A percentile compares a stretch with the other conserved stretches of the same genome.
Evolutionary conservation across 2,113 vertebrate species (phyloP).

Genomic region (Cyanistes caeruleus): DNA sequence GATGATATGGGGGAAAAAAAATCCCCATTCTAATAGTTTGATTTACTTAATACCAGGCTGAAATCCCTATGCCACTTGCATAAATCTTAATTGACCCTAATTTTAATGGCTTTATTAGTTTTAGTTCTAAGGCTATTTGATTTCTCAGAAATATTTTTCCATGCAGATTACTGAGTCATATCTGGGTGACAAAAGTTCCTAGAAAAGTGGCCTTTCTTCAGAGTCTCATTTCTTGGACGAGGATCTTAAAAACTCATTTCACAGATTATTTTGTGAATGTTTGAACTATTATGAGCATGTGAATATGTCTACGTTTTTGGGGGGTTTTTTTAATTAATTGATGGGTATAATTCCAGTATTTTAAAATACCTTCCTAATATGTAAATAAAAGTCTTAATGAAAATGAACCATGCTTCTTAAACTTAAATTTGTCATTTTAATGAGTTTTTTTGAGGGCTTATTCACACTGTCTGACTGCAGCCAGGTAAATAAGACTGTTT

Average conservation of each 20-base stretch:
- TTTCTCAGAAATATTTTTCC: constrained; percentile 21
- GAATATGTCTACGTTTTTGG: background rate
- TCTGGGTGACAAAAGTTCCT: background rate
- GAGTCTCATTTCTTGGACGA: background rate
- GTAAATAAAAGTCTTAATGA: background rate
- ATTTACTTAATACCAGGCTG: background rate
- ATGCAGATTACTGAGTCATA: background rate
- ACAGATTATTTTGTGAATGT: background rate
- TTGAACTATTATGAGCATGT: background rate
- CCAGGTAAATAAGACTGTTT: background rate
- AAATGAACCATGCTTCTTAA: background rate
- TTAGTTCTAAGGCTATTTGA: background rate
- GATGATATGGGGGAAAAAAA: background rate
- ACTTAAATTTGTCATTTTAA: background rate
- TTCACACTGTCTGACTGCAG: background rate
- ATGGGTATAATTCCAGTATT: background rate
- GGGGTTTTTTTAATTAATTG: background rate
- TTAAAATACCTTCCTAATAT: constrained; percentile 2
- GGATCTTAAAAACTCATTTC: background rate
- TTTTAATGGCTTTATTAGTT: constrained; percentile 24
- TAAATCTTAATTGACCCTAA: background rate
- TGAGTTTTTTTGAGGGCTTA: background rate
- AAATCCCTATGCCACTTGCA: background rate
- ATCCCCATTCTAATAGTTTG: background rate
- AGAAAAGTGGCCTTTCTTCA: background rate